These are phyloP conservation scores for Drosophila chauvacae DNA, from an alignment of 1,140 invertebrate species.

Conservation along the genomic window DNA sequence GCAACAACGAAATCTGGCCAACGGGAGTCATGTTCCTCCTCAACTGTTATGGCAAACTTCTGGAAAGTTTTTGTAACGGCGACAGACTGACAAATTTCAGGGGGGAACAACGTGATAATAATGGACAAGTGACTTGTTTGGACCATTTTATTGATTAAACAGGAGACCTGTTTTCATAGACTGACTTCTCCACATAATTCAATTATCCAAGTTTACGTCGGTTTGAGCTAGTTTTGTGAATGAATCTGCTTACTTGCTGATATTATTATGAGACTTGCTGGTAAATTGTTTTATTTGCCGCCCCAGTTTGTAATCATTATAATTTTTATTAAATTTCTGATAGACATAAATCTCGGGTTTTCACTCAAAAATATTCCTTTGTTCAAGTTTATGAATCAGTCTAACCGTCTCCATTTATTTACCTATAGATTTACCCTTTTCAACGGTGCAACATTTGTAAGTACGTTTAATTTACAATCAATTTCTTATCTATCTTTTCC, in stretches of 20 bases:
- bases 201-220: conserved; percentile 4
- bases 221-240: conserved; percentile 8
- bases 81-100: conserved; percentile 6
- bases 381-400: conserved; percentile 14
- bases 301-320: not conserved
- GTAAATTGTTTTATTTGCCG: conserved; percentile 1
- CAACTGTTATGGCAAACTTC: conserved; percentile 3
- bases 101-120: conserved; percentile 1
- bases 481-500: not conserved
- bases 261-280: not conserved
- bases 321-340: conserved; percentile 4
- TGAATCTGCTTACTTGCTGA: not conserved
- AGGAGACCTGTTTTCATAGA: not conserved
- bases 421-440: conserved; percentile 1
- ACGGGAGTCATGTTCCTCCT: conserved; percentile 8
- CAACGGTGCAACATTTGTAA: not conserved
- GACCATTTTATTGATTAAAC: conserved; percentile 21
- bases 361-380: conserved; percentile 5
- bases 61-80: conserved; percentile 27
- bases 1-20: conserved; percentile 20
- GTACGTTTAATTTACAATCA: not conserved
- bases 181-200: conserved; percentile 7
- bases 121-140: conserved; percentile 2
- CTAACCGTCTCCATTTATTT: not conserved
- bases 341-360: too few species aligned